Evolutionary conservation across 2,888 invertebrate species (phyloP), one percentile per base, ranked within the genome.

Genomic region (Scelioninae gen. 1): DNA sequence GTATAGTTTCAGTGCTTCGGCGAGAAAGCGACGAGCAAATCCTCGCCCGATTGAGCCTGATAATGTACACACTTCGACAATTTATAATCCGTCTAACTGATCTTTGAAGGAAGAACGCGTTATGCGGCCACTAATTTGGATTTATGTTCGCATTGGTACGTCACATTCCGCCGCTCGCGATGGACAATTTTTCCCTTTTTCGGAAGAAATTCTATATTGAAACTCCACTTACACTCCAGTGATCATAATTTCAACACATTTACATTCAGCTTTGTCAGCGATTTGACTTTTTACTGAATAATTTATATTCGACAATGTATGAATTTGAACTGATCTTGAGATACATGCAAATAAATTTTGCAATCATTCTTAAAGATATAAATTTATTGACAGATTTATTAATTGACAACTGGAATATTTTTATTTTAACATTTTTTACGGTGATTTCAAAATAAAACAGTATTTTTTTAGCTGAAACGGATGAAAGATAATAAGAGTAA

Each of bases 91-190:
- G 60, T 78, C 78, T 76, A 53, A 58, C 74, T 85, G 84, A 86
- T 87, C 86, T 83, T 80, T 76, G 77, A 34, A 60, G 38, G 78
- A 71, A 82, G 82, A 78, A 83, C 85, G 85, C 87, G 88, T 87
- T 89, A 87, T 86, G 85, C 87, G 87, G 85, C 87, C 89, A 90
- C 91, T 92, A 91, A 92, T 92, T 92, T 92, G 91, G 90, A 92
- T 92, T 92, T 92, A 92, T 92, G 91, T 91, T 91, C 89, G 87
- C 88, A 89, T 91, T 91, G 87, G 90, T 87, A 88, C 88, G 91
- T 91, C 89, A 84, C 53, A 74, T 56, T 75, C 66, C 62, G 43
- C 66, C 60, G 55, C 51, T 40, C 38, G 43, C 66, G 60, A 71
- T 71, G 45, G 55, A 63, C 65, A 56, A 51, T 55, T 75, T 77